phyloP scores from a whole-genome alignment of 1,140 invertebrate genomes.

The Aphidius gifuensis region DNA sequence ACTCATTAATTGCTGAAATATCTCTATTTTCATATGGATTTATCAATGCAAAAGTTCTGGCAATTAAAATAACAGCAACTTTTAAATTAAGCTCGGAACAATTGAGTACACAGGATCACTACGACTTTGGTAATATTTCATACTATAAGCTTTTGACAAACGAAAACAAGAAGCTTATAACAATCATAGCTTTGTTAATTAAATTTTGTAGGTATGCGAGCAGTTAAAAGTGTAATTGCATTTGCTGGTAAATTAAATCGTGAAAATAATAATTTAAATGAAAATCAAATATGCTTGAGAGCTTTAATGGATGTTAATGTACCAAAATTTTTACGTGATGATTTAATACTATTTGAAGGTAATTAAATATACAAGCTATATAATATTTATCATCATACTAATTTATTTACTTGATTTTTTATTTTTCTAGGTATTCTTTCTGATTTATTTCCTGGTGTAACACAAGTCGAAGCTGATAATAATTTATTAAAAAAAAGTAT shows the following conservation, averaged over 20 bases:
- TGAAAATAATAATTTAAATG: slow-evolving; percentile 63
- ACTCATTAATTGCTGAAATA: slow-evolving; percentile 70
- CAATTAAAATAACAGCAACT: slow-evolving; percentile 70
- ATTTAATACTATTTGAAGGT: slow-evolving; percentile 67
- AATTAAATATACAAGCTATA: slow-evolving; percentile 2
- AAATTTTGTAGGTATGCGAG: slow-evolving; percentile 48
- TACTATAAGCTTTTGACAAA: no score
- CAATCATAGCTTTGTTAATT: no score
- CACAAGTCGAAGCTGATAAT: slow-evolving; percentile 62
- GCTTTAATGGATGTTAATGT: slow-evolving; percentile 72
- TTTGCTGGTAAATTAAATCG: slow-evolving; percentile 69
- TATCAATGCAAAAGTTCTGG: slow-evolving; percentile 61
- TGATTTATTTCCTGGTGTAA: slow-evolving; percentile 69
- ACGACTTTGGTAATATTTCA: slow-evolving; percentile 48
- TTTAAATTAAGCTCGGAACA: slow-evolving; percentile 72
- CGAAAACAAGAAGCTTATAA: no score
- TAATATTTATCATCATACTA: background rate
- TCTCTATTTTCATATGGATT: slow-evolving; percentile 72
- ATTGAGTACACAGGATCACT: slow-evolving; percentile 60
- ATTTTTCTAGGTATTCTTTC: slow-evolving; percentile 62
- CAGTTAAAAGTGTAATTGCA: slow-evolving; percentile 65
- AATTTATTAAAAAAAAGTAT: slow-evolving; percentile 53
- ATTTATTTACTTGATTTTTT: slow-evolving; percentile 22
- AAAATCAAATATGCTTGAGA: slow-evolving; percentile 57
- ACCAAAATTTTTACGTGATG: slow-evolving; percentile 69